These are phyloP conservation scores for Cataglyphis rosenhaueri DNA, from an alignment of 2,888 invertebrate species.

Conservation along the genomic window DNA sequence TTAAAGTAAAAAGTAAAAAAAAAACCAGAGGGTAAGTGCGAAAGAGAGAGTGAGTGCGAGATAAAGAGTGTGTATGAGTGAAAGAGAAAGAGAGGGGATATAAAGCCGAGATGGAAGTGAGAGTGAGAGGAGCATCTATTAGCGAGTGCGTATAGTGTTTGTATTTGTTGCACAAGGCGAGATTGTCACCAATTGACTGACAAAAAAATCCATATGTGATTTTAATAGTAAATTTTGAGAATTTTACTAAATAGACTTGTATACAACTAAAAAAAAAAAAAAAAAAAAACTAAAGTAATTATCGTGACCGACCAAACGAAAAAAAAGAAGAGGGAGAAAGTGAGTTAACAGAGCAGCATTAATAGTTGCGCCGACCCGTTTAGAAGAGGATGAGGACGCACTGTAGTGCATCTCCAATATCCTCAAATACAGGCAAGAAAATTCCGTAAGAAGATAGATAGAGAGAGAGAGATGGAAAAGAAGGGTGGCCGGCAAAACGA, in stretches of 20 bases:
- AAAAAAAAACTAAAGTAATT: slow-evolving; percentile 78
- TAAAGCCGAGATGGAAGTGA: slow-evolving; percentile 16
- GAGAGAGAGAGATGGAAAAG: slow-evolving; percentile 21
- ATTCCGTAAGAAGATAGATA: slow-evolving; percentile 12
- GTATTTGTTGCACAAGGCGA: slow-evolving; percentile 79
- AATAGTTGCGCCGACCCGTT: slow-evolving; percentile 52
- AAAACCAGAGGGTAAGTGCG: slow-evolving; percentile 35
- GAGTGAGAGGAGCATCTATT: slow-evolving; percentile 68
- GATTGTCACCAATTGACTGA: slow-evolving; percentile 80
- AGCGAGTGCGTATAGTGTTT: slow-evolving; percentile 71
- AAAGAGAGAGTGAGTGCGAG: slow-evolving; percentile 46
- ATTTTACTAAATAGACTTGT: slow-evolving; percentile 84
- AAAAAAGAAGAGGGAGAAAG: slow-evolving; percentile 49
- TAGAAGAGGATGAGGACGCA: slow-evolving; percentile 50
- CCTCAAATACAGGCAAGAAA: slow-evolving; percentile 21
- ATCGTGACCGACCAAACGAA: slow-evolving; percentile 83
- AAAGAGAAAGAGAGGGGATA: slow-evolving; percentile 44
- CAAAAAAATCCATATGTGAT: slow-evolving; percentile 83
- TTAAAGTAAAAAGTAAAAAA: slow-evolving; percentile 65
- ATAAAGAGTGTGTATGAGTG: slow-evolving; percentile 12
- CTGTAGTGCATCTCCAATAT: slow-evolving; percentile 28
- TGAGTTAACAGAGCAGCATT: slow-evolving; percentile 52
- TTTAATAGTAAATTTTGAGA: slow-evolving; percentile 83
- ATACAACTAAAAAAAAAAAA: slow-evolving; percentile 70
- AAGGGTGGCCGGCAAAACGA: slow-evolving; percentile 13